Evolutionary conservation across 2,888 invertebrate genomes (phyloP).

Genomic region (Parnassius orleans): DNA sequence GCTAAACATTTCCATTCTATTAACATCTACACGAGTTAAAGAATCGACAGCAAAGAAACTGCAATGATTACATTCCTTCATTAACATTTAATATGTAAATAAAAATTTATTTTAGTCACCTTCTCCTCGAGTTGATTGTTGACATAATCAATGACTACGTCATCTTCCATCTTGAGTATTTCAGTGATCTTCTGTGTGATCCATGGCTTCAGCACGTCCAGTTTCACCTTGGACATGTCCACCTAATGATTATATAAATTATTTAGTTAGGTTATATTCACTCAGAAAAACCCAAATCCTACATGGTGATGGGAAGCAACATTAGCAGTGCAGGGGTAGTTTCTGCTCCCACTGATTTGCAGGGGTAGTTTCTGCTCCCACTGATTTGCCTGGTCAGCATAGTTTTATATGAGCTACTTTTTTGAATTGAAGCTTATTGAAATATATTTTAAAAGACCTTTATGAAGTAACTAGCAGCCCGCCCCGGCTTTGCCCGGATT

Average conservation of each 20-base stretch:
- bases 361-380: no score
- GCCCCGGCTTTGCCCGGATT: no score
- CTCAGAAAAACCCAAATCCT: no score
- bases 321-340: no score
- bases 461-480: no score
- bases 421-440: no score
- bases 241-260: conserved; percentile 76
- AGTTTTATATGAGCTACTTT: no score
- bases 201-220: conserved; percentile 99
- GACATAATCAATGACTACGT: conserved; percentile 99
- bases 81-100: conserved; percentile 41
- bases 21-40: neutral
- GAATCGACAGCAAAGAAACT: conserved; percentile 61
- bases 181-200: conserved; percentile 98
- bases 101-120: conserved; percentile 74
- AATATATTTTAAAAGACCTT: no score
- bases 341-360: no score
- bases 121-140: conserved; percentile 98
- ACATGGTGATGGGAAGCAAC: no score
- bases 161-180: conserved; percentile 98
- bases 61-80: conserved; percentile 76
- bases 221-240: conserved; percentile 98
- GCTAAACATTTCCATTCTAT: conserved; percentile 10
- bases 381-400: no score
- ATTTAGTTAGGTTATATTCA: neutral